phyloP scores from a whole-genome alignment of 2,888 invertebrate genomes.

The Drosophila quinaria region DNA sequence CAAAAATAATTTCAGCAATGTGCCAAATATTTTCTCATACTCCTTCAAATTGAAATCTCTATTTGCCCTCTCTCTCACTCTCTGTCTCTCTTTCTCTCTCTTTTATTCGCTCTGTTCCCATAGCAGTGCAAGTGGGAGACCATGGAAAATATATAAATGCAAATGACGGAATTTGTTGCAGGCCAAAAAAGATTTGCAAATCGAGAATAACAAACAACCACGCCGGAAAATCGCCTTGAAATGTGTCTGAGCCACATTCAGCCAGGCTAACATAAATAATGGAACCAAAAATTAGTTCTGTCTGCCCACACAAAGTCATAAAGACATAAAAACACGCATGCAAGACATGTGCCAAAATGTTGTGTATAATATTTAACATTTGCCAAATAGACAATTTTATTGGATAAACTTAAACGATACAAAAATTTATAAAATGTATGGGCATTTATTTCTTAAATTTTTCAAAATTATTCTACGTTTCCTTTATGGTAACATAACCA shows the following conservation, averaged over 20 bases:
- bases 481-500: not conserved
- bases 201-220: slow-evolving; percentile 56
- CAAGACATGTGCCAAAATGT: slow-evolving; percentile 33
- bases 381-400: slow-evolving; percentile 22
- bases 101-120: not conserved
- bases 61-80: not conserved
- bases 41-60: slow-evolving; percentile 14
- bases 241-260: slow-evolving; percentile 72
- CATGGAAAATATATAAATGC: slow-evolving; percentile 38
- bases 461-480: not conserved
- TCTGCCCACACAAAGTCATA: slow-evolving; percentile 46
- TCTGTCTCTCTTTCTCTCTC: not conserved
- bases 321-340: slow-evolving; percentile 7
- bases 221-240: slow-evolving; percentile 73
- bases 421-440: not conserved
- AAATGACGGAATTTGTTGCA: slow-evolving; percentile 54
- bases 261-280: slow-evolving; percentile 66
- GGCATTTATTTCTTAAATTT: not conserved
- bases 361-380: slow-evolving; percentile 37
- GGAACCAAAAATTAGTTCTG: slow-evolving; percentile 48
- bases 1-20: slow-evolving; percentile 51
- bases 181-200: slow-evolving; percentile 41
- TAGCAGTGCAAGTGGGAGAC: slow-evolving; percentile 14
- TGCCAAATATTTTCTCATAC: slow-evolving; percentile 63
- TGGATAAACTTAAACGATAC: not conserved